Percentiles rank a stretch among this genome's conserved stretches.
Conservation (phyloP, 2,888 invertebrate species). For the Caradrina kadenii region DNA sequence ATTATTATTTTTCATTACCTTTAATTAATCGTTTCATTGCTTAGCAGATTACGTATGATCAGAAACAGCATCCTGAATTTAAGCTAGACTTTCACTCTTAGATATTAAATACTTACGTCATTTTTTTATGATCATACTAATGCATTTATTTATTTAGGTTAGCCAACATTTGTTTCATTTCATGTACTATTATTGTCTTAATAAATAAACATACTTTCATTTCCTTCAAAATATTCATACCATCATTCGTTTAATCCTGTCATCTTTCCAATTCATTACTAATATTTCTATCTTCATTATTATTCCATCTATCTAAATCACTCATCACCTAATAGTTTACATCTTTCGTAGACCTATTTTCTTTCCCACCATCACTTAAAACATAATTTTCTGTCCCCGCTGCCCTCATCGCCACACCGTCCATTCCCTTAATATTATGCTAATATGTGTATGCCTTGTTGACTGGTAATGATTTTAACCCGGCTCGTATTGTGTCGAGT, state of each 20-base stretch:
- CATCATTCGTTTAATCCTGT: too few species aligned
- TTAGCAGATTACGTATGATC: too few species aligned
- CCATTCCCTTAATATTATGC: slow-evolving; percentile 58
- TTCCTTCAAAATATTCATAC: too few species aligned
- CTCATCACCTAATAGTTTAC: background rate
- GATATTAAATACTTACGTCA: too few species aligned
- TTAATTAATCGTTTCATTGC: background rate
- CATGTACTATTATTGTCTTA: too few species aligned
- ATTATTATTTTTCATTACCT: background rate
- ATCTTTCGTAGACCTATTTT: background rate
- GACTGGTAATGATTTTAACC: slow-evolving; percentile 60
- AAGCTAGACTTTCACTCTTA: too few species aligned
- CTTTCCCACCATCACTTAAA: background rate
- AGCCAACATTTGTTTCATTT: too few species aligned
- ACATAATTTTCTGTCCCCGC: slow-evolving; percentile 9
- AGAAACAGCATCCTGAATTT: too few species aligned
- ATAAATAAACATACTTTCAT: too few species aligned
- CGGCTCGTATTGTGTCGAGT: slow-evolving; percentile 55
- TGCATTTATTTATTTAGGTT: too few species aligned
- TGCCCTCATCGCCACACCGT: slow-evolving; percentile 27
- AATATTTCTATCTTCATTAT: background rate
- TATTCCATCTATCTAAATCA: background rate
- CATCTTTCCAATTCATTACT: too few species aligned
- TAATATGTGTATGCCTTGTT: slow-evolving; percentile 65
- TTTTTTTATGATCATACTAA: too few species aligned